Base-by-base conservation (phyloP, 2,113 vertebrate genomes). In the Egretta garzetta region DNA sequence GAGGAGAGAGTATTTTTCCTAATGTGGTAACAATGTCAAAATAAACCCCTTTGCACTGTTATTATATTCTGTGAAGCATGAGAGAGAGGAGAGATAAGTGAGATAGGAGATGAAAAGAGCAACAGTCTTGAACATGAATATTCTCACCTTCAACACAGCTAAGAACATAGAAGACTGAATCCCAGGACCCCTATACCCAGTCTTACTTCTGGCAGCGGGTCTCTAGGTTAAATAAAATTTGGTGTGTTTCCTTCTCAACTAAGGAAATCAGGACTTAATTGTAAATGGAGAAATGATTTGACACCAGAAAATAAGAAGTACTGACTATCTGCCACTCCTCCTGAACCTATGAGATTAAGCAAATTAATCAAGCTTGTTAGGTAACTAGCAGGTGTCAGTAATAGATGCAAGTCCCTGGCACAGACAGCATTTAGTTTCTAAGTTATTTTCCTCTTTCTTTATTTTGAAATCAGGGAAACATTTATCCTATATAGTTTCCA, bases 381-480 rank as follows among this genome's bases (percentile, higher is more conserved):
- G 17, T 37, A 86, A 72, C 26, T 41, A 68, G 70, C 6, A 33
- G 66, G 7, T 32, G 3, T 49, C 10, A 35, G 52, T 59, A 84
- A 75, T 5, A 72, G 12, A 70, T 20, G 6, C 23, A 74, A 41
- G 33, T 53, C 9, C 17, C 30, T 41, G 20, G 13, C 19, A 81
- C 18, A 53, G 12, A 17, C 20, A 24, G 22, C 6, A 6, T 11
- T 49, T 59, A 50, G 41, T 60, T 89, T 91, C 23, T 35, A 33
- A 58, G 45, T 87, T 43, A 33, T 37, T 33, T 74, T 52, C 28
- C 45, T 41, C 49, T 88, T 88, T 74, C 41, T 56, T 82, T 96
- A 83, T 89, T 89, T 96, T 91, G 83, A 67, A 93, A 64, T 83
- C 68, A 91, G 56, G 30, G 72, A 76, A 96, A 80, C 19, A 71